Evolutionary conservation across 2,797 vertebrate species (phyloP), one percentile per base, ranked within the genome.

Genomic region (Schizopygopsis pylzovi): DNA sequence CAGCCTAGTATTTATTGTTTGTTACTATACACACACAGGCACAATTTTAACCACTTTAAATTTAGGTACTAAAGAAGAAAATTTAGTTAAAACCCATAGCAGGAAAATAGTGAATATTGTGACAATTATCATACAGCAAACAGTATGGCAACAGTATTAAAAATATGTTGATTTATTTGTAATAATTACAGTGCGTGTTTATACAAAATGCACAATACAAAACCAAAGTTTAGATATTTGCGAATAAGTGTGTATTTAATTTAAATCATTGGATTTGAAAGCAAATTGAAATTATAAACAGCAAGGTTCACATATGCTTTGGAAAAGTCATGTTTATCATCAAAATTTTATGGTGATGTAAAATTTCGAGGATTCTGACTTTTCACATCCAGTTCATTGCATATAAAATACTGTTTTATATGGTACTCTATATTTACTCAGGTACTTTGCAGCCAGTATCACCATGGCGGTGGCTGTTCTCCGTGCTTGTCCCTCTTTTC

Each of bases 401-500:
- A 43, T 73, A 12, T 37, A 47, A 73, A 63, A 63, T 41, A 3
- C 22, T 84, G 9, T 68, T 43, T 79, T 89, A 45, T 10, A 43
- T 43, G 43, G 1, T 43, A 43, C 43, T 43, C 43, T 43, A 43
- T 43, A 43, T 43, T 43, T 43, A 43, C 43, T 43, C 93, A 99
- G 98, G 97, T 87, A 96, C 95, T 4, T 89, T 98, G 72, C 94
- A 93, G 71, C 98, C 98, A 1, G 93, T 98, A 87, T 99, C 98
- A 63, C 98, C 98, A 0, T 99, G 97, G 97, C 96, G 98, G 22
- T 99, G 98, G 98, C 91, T 99, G 89, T 96, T 99, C 92, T 99
- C 98, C 79, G 91, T 99, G 88, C 70, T 98, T 85, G 90, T 97
- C 91, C 97, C 98, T 11, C 91, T 99, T 5, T 56, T 94, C 20